Evolutionary conservation across 2,888 invertebrate genomes (phyloP).

Genomic region (Eretmocerus hayati): DNA sequence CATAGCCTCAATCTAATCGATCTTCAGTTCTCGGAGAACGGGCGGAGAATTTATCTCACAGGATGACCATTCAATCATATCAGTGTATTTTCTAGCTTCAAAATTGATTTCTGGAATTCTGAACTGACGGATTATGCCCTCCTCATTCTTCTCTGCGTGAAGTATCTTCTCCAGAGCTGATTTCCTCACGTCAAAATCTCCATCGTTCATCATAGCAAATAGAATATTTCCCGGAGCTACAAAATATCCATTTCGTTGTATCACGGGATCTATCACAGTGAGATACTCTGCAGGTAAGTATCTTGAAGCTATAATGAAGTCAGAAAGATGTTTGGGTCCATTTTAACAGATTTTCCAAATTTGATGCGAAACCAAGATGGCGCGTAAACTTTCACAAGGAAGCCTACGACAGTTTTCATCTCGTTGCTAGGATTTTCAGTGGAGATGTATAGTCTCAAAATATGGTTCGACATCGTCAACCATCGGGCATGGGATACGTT

Average conservation of each 20-base stretch:
- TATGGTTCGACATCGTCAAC: conserved; percentile 8
- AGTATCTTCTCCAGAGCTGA: neutral
- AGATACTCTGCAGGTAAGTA: conserved; percentile 2
- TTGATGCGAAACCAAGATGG: conserved; percentile 25
- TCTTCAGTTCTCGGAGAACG: too few relatives aligned
- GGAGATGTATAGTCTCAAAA: conserved; percentile 10
- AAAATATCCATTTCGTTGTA: too few relatives aligned
- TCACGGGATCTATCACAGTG: neutral
- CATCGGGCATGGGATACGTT: conserved; percentile 11
- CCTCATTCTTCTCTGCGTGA: neutral
- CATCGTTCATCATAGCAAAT: conserved; percentile 4
- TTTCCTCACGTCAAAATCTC: conserved; percentile 1
- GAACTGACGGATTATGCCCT: neutral
- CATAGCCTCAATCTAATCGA: neutral
- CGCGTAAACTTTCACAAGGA: conserved; percentile 21
- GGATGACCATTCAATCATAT: neutral
- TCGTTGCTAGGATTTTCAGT: neutral
- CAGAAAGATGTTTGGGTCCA: conserved; percentile 19
- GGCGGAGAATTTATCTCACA: too few relatives aligned
- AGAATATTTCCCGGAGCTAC: conserved; percentile 6
- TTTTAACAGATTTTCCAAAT: conserved; percentile 9
- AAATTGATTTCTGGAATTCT: neutral
- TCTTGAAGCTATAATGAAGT: conserved; percentile 15
- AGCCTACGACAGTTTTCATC: neutral
- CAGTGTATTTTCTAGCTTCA: neutral